phyloP scores from a whole-genome alignment of 2,888 invertebrate species.

The Flexamia atlantica region DNA sequence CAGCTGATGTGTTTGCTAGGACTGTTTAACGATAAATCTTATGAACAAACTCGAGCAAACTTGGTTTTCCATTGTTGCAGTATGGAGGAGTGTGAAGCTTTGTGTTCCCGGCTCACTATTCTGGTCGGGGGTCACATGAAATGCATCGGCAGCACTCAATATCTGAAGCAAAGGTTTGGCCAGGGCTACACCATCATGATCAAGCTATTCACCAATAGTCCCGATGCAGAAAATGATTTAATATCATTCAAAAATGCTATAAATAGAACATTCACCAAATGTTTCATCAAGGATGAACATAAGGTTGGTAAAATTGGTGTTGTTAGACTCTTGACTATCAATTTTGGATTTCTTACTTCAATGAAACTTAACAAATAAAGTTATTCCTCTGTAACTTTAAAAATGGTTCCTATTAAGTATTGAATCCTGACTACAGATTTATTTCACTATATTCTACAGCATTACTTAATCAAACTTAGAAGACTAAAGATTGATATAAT shows the following conservation, averaged over 20 bases:
- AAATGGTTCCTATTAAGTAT: too few relatives aligned
- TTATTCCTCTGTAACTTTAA: too few relatives aligned
- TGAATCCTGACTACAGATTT: too few relatives aligned
- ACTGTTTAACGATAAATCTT: too few relatives aligned
- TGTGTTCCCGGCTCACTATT: slow-evolving; percentile 87
- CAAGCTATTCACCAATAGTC: slow-evolving; percentile 73
- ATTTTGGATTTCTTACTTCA: too few relatives aligned
- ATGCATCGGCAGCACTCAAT: slow-evolving; percentile 85
- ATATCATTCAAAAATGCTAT: slow-evolving; percentile 63
- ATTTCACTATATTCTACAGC: too few relatives aligned
- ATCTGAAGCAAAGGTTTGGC: slow-evolving; percentile 84
- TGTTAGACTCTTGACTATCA: too few relatives aligned
- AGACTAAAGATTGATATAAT: too few relatives aligned
- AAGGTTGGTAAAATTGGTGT: slow-evolving; percentile 74
- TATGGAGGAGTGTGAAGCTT: slow-evolving; percentile 93
- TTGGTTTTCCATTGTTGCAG: slow-evolving; percentile 75
- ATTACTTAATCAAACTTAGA: too few relatives aligned
- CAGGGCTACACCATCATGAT: slow-evolving; percentile 82
- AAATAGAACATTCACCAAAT: slow-evolving; percentile 74
- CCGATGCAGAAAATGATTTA: slow-evolving; percentile 38
- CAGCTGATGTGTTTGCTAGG: too few relatives aligned
- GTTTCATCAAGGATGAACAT: slow-evolving; percentile 84
- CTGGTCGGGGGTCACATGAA: slow-evolving; percentile 85
- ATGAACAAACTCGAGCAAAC: too few relatives aligned
- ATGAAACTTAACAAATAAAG: too few relatives aligned